phyloP scores from a whole-genome alignment of 2,113 vertebrate species.

The Malurus elegans region DNA sequence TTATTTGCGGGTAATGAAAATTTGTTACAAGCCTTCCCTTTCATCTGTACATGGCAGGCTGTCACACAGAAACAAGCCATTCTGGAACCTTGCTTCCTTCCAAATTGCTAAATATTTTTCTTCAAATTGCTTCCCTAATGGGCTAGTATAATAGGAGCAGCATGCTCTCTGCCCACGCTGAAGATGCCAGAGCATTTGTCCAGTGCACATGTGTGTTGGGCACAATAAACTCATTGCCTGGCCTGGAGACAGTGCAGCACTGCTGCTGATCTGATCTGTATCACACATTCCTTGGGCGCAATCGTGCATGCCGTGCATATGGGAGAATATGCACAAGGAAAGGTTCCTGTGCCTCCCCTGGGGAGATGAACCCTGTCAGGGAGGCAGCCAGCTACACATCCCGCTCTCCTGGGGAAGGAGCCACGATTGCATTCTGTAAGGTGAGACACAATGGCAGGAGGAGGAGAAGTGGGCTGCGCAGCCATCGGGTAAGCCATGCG shows the following conservation, averaged over 20 bases:
- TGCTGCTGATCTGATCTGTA: constrained; percentile 46
- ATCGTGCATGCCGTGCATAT: fast-evolving
- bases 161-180: constrained; percentile 76
- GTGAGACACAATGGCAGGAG: not conserved
- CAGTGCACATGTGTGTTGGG: constrained; percentile 79
- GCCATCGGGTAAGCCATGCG: not conserved
- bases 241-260: constrained; percentile 52
- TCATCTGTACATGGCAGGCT: constrained; percentile 80
- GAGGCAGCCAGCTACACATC: not conserved
- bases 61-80: constrained; percentile 79
- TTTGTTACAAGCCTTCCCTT: constrained; percentile 80
- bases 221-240: constrained; percentile 68
- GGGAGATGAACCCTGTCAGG: not conserved
- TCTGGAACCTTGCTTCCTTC: constrained; percentile 76
- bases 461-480: not conserved
- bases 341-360: not conserved
- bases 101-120: constrained; percentile 82
- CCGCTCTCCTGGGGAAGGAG: not conserved
- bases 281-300: not conserved
- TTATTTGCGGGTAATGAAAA: constrained; percentile 77
- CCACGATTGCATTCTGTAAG: not conserved
- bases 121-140: constrained; percentile 83
- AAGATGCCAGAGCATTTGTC: constrained; percentile 82
- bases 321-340: not conserved
- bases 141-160: constrained; percentile 77